phyloP scores from a whole-genome alignment of 2,797 vertebrate genomes.

The Scarus forsteni region DNA sequence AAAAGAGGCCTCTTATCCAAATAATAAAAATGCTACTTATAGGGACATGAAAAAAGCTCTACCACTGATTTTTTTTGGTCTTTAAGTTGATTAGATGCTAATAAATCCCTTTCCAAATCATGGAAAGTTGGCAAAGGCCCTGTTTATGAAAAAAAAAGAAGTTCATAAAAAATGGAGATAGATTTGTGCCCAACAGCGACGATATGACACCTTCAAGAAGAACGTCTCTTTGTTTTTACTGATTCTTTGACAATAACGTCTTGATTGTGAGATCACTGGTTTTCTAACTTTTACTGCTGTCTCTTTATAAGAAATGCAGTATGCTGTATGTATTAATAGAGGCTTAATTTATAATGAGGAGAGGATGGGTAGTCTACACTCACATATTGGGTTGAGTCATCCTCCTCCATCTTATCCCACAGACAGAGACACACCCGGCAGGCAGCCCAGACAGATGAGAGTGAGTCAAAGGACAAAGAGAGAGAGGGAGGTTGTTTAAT shows the following conservation, averaged over 20 bases:
- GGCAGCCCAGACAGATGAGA: conserved; percentile 70
- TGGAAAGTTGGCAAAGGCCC: too few relatives aligned
- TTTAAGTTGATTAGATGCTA: too few relatives aligned
- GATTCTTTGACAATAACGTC: conserved; percentile 3
- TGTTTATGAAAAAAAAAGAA: too few relatives aligned
- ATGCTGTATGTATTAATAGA: conserved; percentile 40
- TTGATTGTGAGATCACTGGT: conserved; percentile 27
- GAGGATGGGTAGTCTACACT: conserved; percentile 78
- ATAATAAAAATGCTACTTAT: too few relatives aligned
- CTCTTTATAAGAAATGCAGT: conserved; percentile 18
- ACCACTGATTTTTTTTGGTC: too few relatives aligned
- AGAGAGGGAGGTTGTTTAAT: conserved; percentile 50
- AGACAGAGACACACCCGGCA: conserved; percentile 70
- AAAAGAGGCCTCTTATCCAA: too few relatives aligned
- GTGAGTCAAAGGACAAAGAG: conserved; percentile 61
- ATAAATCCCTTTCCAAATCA: too few relatives aligned
- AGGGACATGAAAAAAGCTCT: too few relatives aligned
- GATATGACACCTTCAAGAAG: too few relatives aligned
- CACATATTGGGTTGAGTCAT: conserved; percentile 95
- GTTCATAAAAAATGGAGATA: too few relatives aligned
- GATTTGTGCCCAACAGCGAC: too few relatives aligned
- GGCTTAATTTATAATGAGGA: conserved; percentile 50
- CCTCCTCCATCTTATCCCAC: conserved; percentile 89
- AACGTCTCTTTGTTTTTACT: neutral
- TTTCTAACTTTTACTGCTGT: conserved; percentile 21